A percentile compares a stretch with the other conserved stretches of the same genome.
phyloP scores from a whole-genome alignment of 2,113 vertebrate species.

The Amblyornis subalaris region DNA sequence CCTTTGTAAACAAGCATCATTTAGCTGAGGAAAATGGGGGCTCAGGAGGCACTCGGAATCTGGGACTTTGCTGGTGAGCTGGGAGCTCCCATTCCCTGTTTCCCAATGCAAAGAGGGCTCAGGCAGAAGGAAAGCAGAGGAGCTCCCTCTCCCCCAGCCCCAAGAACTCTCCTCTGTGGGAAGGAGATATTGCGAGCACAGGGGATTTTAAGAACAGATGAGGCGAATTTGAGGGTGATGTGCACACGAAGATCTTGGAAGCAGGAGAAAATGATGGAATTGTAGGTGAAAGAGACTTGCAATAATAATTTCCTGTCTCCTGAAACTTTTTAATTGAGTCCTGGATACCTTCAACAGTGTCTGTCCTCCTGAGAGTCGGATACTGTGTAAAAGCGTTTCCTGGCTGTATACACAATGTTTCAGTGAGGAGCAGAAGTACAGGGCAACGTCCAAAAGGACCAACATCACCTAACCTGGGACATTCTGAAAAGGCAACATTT shows the following conservation, averaged over 20 bases:
- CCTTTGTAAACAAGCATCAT: not conserved
- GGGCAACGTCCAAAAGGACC: not conserved
- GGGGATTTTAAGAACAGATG: not conserved
- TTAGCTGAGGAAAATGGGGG: not conserved
- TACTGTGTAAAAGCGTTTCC: not conserved
- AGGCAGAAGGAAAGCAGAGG: not conserved
- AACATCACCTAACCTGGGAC: no score
- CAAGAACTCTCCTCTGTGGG: not conserved
- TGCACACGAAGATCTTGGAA: not conserved
- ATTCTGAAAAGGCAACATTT: not conserved
- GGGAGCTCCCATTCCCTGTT: not conserved
- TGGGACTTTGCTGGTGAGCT: not conserved
- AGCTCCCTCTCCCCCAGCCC: not conserved
- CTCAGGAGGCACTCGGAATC: rapidly evolving
- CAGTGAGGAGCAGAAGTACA: not conserved
- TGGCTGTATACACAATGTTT: not conserved
- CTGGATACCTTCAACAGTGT: not conserved
- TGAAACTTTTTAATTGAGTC: not conserved
- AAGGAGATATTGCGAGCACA: rapidly evolving
- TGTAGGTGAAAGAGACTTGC: not conserved
- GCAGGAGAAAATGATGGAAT: not conserved
- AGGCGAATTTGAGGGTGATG: not conserved
- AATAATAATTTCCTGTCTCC: not conserved
- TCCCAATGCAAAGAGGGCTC: not conserved
- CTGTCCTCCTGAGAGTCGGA: rapidly evolving